Evolutionary conservation across 2,888 invertebrate species (phyloP).

Genomic region (Orthosia incerta): DNA sequence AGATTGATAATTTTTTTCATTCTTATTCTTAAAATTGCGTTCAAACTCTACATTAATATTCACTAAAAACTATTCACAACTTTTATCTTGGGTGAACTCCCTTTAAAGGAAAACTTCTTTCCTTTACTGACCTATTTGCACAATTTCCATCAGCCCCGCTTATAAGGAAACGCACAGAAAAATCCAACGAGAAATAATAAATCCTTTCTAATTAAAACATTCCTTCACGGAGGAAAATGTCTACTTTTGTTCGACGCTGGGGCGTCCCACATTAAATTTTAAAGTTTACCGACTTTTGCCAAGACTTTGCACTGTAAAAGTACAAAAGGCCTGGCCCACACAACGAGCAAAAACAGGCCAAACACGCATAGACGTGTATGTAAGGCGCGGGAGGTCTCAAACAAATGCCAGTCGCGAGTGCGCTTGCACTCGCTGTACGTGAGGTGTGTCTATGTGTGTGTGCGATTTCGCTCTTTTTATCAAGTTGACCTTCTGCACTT

Average conservation of each 20-base stretch:
- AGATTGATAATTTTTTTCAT: too few relatives aligned
- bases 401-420: background rate
- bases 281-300: slow-evolving; percentile 49
- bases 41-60: too few relatives aligned
- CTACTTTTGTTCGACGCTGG: slow-evolving; percentile 19
- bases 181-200: slow-evolving; percentile 33
- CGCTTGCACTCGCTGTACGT: background rate
- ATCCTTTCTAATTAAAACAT: slow-evolving; percentile 61
- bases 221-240: slow-evolving; percentile 22
- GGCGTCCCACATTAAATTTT: slow-evolving; percentile 56
- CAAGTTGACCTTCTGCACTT: background rate
- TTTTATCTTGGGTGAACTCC: background rate
- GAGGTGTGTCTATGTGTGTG: background rate
- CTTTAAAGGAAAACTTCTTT: background rate
- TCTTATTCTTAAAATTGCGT: too few relatives aligned
- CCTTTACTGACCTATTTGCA: background rate
- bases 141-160: background rate
- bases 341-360: background rate
- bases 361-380: background rate
- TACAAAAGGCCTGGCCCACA: background rate
- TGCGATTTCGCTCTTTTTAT: background rate
- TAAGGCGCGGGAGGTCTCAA: too few relatives aligned
- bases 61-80: background rate
- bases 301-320: slow-evolving; percentile 8
- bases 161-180: slow-evolving; percentile 32